A percentile compares a stretch with the other conserved stretches of the same genome.
Conservation (phyloP, 2,113 vertebrate genomes). For the Sapajus apella region DNA sequence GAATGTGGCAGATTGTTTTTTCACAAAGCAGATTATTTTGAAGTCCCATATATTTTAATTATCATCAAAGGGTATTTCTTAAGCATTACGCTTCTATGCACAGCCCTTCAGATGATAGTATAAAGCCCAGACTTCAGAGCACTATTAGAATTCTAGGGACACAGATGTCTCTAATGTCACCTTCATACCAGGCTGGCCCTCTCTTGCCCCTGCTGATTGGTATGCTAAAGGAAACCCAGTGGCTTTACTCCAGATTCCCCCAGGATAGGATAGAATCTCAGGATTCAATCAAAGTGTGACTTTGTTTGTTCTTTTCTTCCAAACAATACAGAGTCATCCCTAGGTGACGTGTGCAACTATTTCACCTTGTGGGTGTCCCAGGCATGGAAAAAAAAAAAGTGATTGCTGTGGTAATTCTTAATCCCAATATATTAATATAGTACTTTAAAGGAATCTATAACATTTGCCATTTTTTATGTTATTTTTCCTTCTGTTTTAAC, state of each 20-base stretch:
- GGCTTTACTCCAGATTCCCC: constrained; percentile 14
- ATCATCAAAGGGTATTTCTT: constrained; percentile 44
- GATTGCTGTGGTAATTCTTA: not conserved
- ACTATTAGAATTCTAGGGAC: constrained; percentile 30
- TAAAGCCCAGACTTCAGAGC: constrained; percentile 15
- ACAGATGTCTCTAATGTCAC: constrained; percentile 6
- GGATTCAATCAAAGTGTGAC: constrained; percentile 25
- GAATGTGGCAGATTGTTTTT: constrained; percentile 27
- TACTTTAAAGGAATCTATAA: not conserved
- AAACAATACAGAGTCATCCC: constrained; percentile 21
- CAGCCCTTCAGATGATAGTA: not conserved
- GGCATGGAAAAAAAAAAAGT: not conserved
- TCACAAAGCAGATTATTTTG: constrained; percentile 23
- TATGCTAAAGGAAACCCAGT: constrained; percentile 6
- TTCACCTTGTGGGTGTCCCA: not conserved
- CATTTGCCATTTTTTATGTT: not conserved
- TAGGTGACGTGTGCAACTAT: not conserved
- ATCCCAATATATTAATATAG: not conserved
- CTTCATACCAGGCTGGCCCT: constrained; percentile 1
- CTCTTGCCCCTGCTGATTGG: not conserved
- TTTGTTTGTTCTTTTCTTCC: constrained; percentile 43
- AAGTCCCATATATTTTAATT: constrained; percentile 36
- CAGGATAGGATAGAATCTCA: not conserved
- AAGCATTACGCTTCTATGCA: not conserved
- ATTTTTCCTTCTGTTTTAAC: not conserved